Percentiles rank a stretch among this genome's conserved stretches.
Conservation (phyloP, 2,888 invertebrate species). For the Epiblema foenella region DNA sequence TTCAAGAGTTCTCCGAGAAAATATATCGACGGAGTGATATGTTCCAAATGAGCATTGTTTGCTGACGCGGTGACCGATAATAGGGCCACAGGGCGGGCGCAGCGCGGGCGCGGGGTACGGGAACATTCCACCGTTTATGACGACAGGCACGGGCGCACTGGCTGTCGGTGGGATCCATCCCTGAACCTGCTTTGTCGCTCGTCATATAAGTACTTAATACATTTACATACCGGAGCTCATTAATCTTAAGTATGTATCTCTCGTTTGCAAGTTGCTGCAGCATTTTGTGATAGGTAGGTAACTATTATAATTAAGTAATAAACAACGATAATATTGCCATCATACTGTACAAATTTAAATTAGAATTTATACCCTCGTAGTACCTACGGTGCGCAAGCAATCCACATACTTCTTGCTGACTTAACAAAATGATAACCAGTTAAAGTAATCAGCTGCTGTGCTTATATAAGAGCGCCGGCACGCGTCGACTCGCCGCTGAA, state of each 20-base stretch:
- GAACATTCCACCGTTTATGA: slow-evolving; percentile 69
- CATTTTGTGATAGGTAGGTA: slow-evolving; percentile 31
- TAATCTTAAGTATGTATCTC: slow-evolving; percentile 48
- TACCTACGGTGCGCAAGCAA: slow-evolving; percentile 14
- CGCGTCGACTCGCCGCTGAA: slow-evolving; percentile 68
- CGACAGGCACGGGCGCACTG: slow-evolving; percentile 59
- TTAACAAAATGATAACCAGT: slow-evolving; percentile 49
- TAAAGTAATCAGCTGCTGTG: slow-evolving; percentile 57
- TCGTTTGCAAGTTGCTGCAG: slow-evolving; percentile 44
- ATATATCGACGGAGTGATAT: slow-evolving; percentile 40
- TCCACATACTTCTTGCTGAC: slow-evolving; percentile 39
- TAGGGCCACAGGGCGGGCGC: slow-evolving; percentile 52
- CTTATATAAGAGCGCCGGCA: slow-evolving; percentile 65
- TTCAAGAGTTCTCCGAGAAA: slow-evolving; percentile 2
- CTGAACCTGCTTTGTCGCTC: slow-evolving; percentile 51
- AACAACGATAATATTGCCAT: background rate
- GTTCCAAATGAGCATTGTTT: slow-evolving; percentile 55
- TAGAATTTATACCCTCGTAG: background rate
- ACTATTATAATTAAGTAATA: background rate
- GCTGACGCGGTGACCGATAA: slow-evolving; percentile 65
- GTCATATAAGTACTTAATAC: slow-evolving; percentile 53
- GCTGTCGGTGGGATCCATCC: slow-evolving; percentile 52
- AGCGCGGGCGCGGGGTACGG: slow-evolving; percentile 52
- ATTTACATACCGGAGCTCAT: slow-evolving; percentile 53
- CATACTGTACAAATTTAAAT: background rate